Conservation (phyloP, 2,797 vertebrate species). For the Enteromius afrohamiltoni region DNA sequence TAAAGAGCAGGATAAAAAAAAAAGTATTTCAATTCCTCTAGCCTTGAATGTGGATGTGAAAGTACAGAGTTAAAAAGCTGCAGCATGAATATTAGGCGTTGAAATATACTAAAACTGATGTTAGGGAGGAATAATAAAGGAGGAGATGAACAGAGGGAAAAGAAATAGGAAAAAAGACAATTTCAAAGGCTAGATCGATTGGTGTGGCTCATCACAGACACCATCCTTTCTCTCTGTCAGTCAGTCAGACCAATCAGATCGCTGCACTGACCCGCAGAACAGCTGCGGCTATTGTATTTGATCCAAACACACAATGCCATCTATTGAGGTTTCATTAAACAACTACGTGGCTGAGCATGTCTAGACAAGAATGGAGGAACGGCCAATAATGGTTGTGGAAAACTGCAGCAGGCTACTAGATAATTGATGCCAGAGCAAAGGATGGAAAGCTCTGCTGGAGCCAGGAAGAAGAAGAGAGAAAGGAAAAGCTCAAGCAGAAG, state of each 20-base stretch:
- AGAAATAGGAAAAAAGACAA: neutral
- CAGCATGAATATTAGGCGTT: neutral
- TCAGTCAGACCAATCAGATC: neutral
- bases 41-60: neutral
- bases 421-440: neutral
- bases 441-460: neutral
- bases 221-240: neutral
- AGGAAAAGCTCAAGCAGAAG: neutral
- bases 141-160: neutral
- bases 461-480: neutral
- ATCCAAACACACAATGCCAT: slow-evolving; percentile 1
- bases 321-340: slow-evolving; percentile 17
- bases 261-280: neutral
- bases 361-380: neutral
- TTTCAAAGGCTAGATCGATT: neutral
- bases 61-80: neutral
- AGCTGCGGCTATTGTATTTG: neutral
- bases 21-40: neutral
- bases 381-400: slow-evolving; percentile 12
- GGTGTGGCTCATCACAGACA: neutral
- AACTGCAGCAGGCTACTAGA: slow-evolving; percentile 2
- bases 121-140: neutral
- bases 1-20: neutral
- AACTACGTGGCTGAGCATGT: slow-evolving; percentile 10
- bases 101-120: neutral